A percentile compares a stretch with the other conserved stretches of the same genome.
phyloP scores from a whole-genome alignment of 1,140 invertebrate species.

The Drosophila busckii region DNA sequence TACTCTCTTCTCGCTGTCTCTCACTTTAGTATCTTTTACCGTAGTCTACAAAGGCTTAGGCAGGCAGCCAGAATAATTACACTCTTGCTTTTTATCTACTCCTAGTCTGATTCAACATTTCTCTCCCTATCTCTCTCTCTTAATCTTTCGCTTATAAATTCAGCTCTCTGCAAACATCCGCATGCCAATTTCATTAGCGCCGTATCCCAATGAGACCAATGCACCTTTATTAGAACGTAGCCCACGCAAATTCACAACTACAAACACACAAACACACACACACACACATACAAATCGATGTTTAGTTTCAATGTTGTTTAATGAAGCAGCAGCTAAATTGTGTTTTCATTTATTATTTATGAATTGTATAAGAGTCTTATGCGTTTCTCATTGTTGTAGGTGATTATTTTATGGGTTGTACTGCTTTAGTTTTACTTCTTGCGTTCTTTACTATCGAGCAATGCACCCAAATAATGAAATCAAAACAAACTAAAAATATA shows the following conservation, averaged over 20 bases:
- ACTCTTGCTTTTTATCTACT: conserved; percentile 20
- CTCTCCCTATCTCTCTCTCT: conserved; percentile 1
- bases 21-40: conserved; percentile 3
- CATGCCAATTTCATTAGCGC: conserved; percentile 60
- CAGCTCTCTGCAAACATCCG: conserved; percentile 52
- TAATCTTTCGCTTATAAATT: conserved; percentile 6
- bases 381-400: conserved; percentile 30
- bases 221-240: conserved; percentile 61
- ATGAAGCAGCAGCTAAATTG: conserved; percentile 19
- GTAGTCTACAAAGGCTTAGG: conserved; percentile 11
- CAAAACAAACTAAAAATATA: conserved; percentile 13
- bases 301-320: conserved; percentile 62
- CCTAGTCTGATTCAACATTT: conserved; percentile 6
- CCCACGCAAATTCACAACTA: conserved; percentile 33
- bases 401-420: conserved; percentile 5
- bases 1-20: conserved; percentile 6
- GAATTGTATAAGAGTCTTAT: conserved; percentile 21
- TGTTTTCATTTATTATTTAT: conserved; percentile 24
- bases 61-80: conserved; percentile 37
- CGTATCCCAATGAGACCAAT: conserved; percentile 44
- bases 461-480: conserved; percentile 55
- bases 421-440: conserved; percentile 9
- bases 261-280: conserved; percentile 16
- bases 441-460: conserved; percentile 32
- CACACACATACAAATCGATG: conserved; percentile 51